Conservation (phyloP, 2,113 vertebrate species). For the Galeopterus variegatus region DNA sequence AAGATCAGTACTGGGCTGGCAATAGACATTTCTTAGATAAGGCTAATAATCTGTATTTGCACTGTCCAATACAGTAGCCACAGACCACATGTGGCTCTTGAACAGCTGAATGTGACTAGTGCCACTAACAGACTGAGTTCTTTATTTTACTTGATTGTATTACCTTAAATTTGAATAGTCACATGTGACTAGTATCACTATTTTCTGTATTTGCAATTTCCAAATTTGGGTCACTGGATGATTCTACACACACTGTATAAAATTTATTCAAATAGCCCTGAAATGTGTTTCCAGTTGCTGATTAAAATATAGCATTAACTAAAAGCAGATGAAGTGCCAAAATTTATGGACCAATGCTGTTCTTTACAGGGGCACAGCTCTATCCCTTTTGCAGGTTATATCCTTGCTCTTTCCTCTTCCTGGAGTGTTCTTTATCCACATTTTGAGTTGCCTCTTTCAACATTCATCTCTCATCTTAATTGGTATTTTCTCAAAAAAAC, state of each 20-base stretch:
- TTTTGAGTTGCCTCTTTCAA: neutral
- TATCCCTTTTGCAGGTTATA: neutral
- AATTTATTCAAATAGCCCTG: neutral
- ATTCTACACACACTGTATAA: neutral
- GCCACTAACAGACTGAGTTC: neutral
- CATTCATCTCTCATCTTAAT: neutral
- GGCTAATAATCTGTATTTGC: neutral
- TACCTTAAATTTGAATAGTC: neutral
- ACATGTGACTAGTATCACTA: neutral
- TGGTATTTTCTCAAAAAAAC: neutral
- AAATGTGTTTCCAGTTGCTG: neutral
- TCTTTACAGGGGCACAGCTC: neutral
- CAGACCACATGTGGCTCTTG: fast-evolving
- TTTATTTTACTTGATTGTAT: neutral
- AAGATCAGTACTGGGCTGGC: neutral
- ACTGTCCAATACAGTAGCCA: neutral
- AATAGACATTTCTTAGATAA: neutral
- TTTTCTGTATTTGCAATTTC: neutral
- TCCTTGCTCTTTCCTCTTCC: neutral
- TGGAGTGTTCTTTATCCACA: neutral
- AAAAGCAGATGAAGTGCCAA: neutral
- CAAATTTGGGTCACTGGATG: neutral
- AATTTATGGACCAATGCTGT: neutral
- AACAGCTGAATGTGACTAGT: neutral
- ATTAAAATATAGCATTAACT: neutral